phyloP scores from a whole-genome alignment of 2,888 invertebrate species.

The Sinotaia quadrata region DNA sequence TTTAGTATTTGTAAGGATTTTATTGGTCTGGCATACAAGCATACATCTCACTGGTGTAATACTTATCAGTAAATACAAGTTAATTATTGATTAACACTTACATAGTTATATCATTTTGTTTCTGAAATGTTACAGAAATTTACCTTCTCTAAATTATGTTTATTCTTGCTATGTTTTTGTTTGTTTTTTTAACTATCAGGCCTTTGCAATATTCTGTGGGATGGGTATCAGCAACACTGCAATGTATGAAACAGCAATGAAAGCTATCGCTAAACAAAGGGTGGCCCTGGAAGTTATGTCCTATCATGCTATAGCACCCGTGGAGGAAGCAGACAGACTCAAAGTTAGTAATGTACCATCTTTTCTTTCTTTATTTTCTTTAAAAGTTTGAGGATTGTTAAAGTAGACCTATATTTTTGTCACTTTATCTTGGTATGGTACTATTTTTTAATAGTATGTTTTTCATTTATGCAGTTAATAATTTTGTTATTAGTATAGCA shows the following conservation, averaged over 20 bases:
- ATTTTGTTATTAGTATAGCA: too few relatives aligned
- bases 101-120: too few relatives aligned
- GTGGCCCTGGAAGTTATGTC: constrained; percentile 69
- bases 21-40: too few relatives aligned
- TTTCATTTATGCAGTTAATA: too few relatives aligned
- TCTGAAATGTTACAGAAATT: too few relatives aligned
- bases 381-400: background rate
- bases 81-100: too few relatives aligned
- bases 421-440: background rate
- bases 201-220: constrained; percentile 71
- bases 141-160: too few relatives aligned
- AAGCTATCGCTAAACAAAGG: constrained; percentile 68
- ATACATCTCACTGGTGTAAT: too few relatives aligned
- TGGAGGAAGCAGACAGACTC: constrained; percentile 75
- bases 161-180: background rate
- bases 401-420: background rate
- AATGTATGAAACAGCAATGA: constrained; percentile 77
- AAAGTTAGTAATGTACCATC: constrained; percentile 72
- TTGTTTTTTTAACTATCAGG: constrained; percentile 47
- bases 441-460: too few relatives aligned
- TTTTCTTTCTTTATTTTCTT: background rate
- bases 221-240: constrained; percentile 75
- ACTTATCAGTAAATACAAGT: too few relatives aligned
- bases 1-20: too few relatives aligned
- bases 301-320: constrained; percentile 68